phyloP scores from a whole-genome alignment of 2,797 vertebrate genomes.

The Geotria australis region DNA sequence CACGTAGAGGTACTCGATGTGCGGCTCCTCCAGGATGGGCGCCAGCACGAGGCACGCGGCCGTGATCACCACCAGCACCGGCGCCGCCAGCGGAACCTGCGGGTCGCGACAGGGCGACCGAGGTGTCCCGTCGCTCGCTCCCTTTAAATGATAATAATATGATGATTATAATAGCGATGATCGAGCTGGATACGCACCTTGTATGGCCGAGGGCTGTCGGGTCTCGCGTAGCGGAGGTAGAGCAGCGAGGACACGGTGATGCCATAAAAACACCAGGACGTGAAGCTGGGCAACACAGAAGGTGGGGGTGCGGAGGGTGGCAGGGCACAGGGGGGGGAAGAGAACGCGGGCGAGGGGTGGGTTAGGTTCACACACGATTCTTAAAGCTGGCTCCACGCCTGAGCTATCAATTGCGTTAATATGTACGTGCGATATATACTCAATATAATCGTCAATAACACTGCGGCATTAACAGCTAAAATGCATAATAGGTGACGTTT shows the following conservation, averaged over 20 bases:
- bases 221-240: constrained; percentile 46
- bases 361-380: not conserved
- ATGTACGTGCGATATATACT: no score
- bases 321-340: not conserved
- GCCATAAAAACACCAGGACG: constrained; percentile 42
- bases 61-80: constrained; percentile 25
- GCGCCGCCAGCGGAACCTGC: constrained; percentile 41
- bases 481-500: no score
- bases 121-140: not conserved
- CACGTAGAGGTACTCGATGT: constrained; percentile 38
- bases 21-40: constrained; percentile 34
- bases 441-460: no score
- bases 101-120: constrained; percentile 2
- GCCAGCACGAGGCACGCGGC: constrained; percentile 38
- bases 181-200: constrained; percentile 12
- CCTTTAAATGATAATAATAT: not conserved
- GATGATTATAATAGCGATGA: no score
- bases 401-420: no score
- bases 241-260: constrained; percentile 35
- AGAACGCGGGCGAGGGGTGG: not conserved
- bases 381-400: no score
- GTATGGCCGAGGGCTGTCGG: constrained; percentile 27
- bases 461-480: no score
- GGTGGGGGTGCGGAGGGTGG: not conserved
- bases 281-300: constrained; percentile 18